phyloP scores from a whole-genome alignment of 2,888 invertebrate genomes.

The Acleris literana region DNA sequence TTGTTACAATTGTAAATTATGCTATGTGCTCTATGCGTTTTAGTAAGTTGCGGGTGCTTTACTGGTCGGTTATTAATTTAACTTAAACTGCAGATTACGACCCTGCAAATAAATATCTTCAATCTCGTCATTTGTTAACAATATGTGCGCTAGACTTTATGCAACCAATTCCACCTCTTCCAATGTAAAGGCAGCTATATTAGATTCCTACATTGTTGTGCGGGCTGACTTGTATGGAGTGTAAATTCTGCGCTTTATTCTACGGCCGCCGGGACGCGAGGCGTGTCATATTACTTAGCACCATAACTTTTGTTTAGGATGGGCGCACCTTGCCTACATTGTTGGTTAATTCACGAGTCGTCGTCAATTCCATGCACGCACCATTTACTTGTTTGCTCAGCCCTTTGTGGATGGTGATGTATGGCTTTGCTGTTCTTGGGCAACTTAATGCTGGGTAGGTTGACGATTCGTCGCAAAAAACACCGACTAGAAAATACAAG shows the following conservation, averaged over 20 bases:
- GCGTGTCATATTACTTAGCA: constrained; percentile 65
- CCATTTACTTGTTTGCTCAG: background rate
- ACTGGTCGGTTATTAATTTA: no score
- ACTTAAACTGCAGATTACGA: no score
- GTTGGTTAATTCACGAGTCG: constrained; percentile 64
- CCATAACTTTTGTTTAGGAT: constrained; percentile 73
- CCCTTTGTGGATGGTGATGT: constrained; percentile 10
- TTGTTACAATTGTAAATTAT: no score
- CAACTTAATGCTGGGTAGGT: background rate
- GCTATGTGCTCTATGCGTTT: no score
- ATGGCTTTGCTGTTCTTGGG: background rate
- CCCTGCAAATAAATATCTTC: no score
- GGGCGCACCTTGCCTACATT: constrained; percentile 56
- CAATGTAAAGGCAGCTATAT: constrained; percentile 7
- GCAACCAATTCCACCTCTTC: background rate
- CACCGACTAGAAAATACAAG: background rate
- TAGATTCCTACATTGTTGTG: constrained; percentile 24
- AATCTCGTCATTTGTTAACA: background rate
- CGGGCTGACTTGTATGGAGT: constrained; percentile 15
- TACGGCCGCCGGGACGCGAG: constrained; percentile 50
- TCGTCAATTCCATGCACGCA: constrained; percentile 44
- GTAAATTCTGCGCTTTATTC: constrained; percentile 28
- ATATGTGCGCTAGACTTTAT: background rate
- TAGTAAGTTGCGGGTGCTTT: no score
- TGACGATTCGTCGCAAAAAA: background rate